Evolutionary conservation across 2,797 vertebrate genomes (phyloP).

Genomic region (Acestrorhynchus altus): DNA sequence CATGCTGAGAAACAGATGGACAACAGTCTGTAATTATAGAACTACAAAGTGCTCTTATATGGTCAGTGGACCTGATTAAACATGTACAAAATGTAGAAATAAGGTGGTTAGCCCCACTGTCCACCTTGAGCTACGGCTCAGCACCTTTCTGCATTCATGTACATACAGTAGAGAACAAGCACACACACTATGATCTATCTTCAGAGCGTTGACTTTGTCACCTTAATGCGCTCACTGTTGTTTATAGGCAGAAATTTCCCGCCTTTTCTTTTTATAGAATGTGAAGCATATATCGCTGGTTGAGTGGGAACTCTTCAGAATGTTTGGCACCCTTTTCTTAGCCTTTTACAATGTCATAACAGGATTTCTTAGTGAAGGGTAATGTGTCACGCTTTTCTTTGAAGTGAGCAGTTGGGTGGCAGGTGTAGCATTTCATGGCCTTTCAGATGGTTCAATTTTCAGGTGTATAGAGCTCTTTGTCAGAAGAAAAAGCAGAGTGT

Average conservation of each 20-base stretch:
- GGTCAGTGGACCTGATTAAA: no score
- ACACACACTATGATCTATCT: not conserved
- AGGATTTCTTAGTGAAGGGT: not conserved
- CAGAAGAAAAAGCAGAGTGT: not conserved
- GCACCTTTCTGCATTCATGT: not conserved
- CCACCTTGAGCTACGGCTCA: no score
- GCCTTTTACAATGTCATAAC: conserved; percentile 12
- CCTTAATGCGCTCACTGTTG: not conserved
- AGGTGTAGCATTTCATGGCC: not conserved
- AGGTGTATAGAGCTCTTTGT: not conserved
- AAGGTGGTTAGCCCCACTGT: no score
- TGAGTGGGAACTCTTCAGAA: conserved; percentile 7
- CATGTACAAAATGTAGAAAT: no score
- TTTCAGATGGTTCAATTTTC: not conserved
- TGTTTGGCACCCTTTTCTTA: conserved; percentile 4
- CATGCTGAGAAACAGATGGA: no score
- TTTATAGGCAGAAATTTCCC: conserved; percentile 24
- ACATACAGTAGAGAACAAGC: conserved; percentile 1
- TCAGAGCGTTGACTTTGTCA: no score
- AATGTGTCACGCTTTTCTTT: not conserved
- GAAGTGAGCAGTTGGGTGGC: not conserved
- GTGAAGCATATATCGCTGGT: not conserved
- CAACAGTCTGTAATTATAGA: no score
- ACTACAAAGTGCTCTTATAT: no score
- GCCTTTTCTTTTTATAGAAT: not conserved